These are phyloP conservation scores for Ormyrus thymus DNA, from an alignment of 2,888 invertebrate genomes.

Conservation along the genomic window DNA sequence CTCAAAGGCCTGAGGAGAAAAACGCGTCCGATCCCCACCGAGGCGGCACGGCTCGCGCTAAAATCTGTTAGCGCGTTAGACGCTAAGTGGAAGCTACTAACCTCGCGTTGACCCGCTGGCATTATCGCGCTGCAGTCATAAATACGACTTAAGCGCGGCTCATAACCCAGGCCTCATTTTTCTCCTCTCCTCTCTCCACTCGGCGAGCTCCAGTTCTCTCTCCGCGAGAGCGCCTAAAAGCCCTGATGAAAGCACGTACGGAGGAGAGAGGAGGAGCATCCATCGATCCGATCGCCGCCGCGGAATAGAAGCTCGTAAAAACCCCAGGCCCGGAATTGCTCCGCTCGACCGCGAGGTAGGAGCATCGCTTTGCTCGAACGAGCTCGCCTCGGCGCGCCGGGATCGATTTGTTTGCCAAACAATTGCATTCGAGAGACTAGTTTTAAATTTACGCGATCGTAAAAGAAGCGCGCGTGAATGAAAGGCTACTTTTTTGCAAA, in stretches of 20 bases:
- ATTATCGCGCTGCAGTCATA: conserved; percentile 15
- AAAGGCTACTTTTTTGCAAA: background rate
- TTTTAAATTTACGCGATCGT: conserved; percentile 27
- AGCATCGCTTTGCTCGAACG: no score
- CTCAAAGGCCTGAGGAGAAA: no score
- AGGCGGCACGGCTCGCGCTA: no score
- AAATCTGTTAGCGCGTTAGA: background rate
- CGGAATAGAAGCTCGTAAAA: no score
- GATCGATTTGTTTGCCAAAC: conserved; percentile 47
- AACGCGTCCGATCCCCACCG: no score
- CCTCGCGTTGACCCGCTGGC: background rate
- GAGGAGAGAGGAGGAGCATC: background rate
- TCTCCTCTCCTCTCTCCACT: background rate
- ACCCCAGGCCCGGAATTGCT: no score
- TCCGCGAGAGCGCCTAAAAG: no score
- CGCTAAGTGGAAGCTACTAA: no score
- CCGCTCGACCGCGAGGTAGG: no score
- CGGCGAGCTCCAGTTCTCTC: no score
- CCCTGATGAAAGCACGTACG: no score
- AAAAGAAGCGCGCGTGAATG: conserved; percentile 5
- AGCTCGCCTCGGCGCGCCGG: no score
- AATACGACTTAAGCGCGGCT: conserved; percentile 26
- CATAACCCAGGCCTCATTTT: conserved; percentile 5
- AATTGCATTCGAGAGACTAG: conserved; percentile 1
- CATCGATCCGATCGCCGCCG: background rate